Evolutionary conservation across 2,113 vertebrate genomes (phyloP).

Genomic region (Bubo bubo): DNA sequence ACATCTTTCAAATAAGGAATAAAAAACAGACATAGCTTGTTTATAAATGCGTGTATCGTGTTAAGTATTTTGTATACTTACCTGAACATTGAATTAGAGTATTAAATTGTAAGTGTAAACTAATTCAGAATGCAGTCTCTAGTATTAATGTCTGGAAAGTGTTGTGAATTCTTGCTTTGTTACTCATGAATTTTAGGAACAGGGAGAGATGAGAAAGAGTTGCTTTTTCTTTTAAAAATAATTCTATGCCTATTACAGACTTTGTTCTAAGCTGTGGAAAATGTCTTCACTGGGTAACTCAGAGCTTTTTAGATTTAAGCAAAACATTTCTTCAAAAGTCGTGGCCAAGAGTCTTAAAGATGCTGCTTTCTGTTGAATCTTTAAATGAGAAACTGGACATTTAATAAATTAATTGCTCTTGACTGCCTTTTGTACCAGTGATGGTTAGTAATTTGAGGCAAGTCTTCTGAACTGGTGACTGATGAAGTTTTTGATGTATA

Average conservation of each 20-base stretch:
- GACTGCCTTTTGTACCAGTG: not conserved
- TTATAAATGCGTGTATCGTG: not conserved
- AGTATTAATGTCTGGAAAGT: not conserved
- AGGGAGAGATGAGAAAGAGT: not conserved
- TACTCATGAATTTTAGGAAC: not conserved
- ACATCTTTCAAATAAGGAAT: not conserved
- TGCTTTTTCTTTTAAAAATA: not conserved
- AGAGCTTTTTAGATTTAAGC: not conserved
- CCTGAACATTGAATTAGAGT: not conserved
- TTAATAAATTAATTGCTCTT: not conserved
- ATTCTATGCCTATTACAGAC: not conserved
- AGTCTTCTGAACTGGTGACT: not conserved
- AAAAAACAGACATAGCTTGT: not conserved
- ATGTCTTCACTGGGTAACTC: not conserved
- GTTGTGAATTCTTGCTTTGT: not conserved
- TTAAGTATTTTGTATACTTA: not conserved
- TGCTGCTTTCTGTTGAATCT: not conserved
- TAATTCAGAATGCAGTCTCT: not conserved
- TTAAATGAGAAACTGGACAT: not conserved
- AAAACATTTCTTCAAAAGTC: not conserved
- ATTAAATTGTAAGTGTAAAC: not conserved
- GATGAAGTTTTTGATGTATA: not conserved
- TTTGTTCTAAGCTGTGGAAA: not conserved
- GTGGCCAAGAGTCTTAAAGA: not conserved
- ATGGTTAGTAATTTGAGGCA: not conserved